These are phyloP conservation scores for Hoplostethus atlanticus DNA, from an alignment of 2,797 vertebrate genomes.

Conservation along the genomic window DNA sequence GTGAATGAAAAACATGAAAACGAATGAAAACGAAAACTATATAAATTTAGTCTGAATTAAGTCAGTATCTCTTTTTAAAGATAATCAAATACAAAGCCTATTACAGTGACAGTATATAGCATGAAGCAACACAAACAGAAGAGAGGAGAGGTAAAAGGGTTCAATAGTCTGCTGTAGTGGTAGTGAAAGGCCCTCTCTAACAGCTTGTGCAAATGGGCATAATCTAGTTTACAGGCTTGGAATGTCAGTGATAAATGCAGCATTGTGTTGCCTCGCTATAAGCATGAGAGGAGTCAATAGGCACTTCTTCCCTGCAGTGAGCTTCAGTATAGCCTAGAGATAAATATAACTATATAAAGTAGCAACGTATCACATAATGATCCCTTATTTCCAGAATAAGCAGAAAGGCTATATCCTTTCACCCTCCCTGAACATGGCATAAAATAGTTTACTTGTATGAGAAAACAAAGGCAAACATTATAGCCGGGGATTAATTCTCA, in stretches of 20 bases:
- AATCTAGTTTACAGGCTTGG: conserved; percentile 14
- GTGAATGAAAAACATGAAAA: not conserved
- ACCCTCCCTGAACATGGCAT: conserved; percentile 6
- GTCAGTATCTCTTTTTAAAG: not conserved
- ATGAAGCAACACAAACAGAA: not conserved
- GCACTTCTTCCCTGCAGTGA: conserved; percentile 10
- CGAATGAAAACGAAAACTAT: no score
- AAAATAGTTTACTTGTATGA: not conserved
- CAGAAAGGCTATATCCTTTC: no score
- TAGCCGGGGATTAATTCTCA: no score
- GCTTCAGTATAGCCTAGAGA: conserved; percentile 8
- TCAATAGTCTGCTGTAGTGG: not conserved
- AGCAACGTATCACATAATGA: conserved; percentile 16
- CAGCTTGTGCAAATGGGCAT: not conserved
- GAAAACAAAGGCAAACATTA: no score
- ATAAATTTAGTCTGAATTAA: not conserved
- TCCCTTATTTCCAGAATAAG: conserved; percentile 26
- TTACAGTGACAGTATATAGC: not conserved
- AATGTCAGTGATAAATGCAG: conserved; percentile 4
- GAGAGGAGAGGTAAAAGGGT: not conserved
- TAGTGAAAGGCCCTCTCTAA: not conserved
- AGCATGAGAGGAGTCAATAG: not conserved
- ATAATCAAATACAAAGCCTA: not conserved
- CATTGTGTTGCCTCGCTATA: not conserved
- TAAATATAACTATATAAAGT: not conserved